Base-by-base conservation (phyloP, 2,797 vertebrate genomes). In the Gallinago nigripennis region DNA sequence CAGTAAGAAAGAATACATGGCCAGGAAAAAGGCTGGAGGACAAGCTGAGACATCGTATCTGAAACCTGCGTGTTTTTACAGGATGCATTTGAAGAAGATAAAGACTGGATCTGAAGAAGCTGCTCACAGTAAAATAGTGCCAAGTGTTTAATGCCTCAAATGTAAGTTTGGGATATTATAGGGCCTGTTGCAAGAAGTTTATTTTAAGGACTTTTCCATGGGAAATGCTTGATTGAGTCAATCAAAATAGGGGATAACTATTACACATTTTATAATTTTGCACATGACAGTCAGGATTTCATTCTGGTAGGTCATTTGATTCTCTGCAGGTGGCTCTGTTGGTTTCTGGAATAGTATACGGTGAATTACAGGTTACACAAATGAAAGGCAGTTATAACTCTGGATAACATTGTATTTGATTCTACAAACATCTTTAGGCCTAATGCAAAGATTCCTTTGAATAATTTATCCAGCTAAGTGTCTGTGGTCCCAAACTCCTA, bases 381-480 rank as follows among this genome's bases (percentile, higher is more conserved):
- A 97, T 94, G 96, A 97, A 97, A 97, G 81, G 91, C 35, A 86
- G 96, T 97, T 95, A 97, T 97, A 96, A 96, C 97, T 97, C 97
- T 97, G 93, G 95, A 95, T 96, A 97, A 95, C 91, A 79, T 96
- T 51, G 53, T 97, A 90, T 88, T 96, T 86, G 95, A 98, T 96
- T 97, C 96, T 94, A 95, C 96, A 97, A 91, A 97, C 96, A 97
- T 97, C 96, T 98, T 98, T 96, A 97, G 97, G 93, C 97, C 97
- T 98, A 95, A 97, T 97, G 97, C 97, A 98, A 97, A 98, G 97
- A 98, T 98, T 96, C 91, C 87, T 96, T 97, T 96, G 97, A 98
- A 98, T 98, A 98, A 98, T 98, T 98, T 98, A 98, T 97, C 97
- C 97, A 97, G 98, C 97, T 98, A 98, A 98, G 97, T 98, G 97